Base-by-base conservation (phyloP, 1,140 invertebrate species). In the Acromyrmex charruanus region DNA sequence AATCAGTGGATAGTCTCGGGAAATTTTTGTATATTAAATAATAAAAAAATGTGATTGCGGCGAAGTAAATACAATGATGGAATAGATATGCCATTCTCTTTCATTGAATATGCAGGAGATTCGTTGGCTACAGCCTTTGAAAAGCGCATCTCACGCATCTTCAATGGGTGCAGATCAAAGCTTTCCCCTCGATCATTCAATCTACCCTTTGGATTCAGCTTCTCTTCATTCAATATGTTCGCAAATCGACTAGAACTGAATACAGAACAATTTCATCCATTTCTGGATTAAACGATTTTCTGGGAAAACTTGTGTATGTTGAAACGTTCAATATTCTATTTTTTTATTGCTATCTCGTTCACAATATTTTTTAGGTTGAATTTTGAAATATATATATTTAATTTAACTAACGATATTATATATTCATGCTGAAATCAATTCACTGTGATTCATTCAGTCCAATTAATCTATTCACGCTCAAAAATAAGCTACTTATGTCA, bases 111-210 rank as follows among this genome's bases (percentile, higher is more conserved):
- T 84, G 59, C 39, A 84, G 55, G 39, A 35, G 55, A 75, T 69
- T 51, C 35, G 25, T 74, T 44, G 80, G 69, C 18, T n/a, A 28
- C 28, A 66, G 28, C 31, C 55, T 82, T 84, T 75, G 69, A 74
- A 74, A 74, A 63, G 69, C 28, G 18, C 80, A 61, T 25, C 55
- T 61, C 80, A 49, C 80, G 69, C 80, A 84, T 61, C 55, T 61
- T 71, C 39, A 74, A 82, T 82, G 25, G 28, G 1, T 18, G 68
- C 80, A 49, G 80, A 84, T 84, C 80, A 84, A 84, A 84, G 80
- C 80, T 75, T 61, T 51, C 9, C 25, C 69, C 31, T 74, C 9
- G 69, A 74, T 75, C 69, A 75, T 75, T 74, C 55, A 74, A 75
- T 84, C 55, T 84, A 75, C 14, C n/a, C 55, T 63, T 61, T 58